These are phyloP conservation scores for Gymnosoma rotundatum DNA, from an alignment of 2,888 invertebrate genomes.

Conservation along the genomic window DNA sequence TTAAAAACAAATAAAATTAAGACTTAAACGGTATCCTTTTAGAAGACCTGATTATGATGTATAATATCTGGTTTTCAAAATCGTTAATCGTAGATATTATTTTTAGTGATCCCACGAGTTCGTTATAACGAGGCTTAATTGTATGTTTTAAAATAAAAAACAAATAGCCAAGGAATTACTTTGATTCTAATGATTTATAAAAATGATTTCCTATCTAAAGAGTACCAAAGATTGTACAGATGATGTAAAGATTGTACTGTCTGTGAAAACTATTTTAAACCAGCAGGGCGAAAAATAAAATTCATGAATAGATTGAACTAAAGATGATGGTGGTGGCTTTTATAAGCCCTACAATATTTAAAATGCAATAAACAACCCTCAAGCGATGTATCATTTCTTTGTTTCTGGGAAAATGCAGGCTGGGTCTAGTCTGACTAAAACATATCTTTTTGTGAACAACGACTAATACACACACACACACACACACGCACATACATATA, in stretches of 20 bases:
- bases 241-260: background rate
- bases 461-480: background rate
- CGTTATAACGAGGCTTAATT: too few relatives aligned
- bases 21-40: too few relatives aligned
- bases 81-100: too few relatives aligned
- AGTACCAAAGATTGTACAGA: slow-evolving; percentile 3
- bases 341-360: slow-evolving; percentile 47
- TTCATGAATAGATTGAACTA: slow-evolving; percentile 20
- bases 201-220: background rate
- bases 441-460: slow-evolving; percentile 37
- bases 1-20: too few relatives aligned
- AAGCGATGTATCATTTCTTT: slow-evolving; percentile 47
- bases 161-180: background rate
- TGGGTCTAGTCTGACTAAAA: slow-evolving; percentile 41
- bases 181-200: too few relatives aligned
- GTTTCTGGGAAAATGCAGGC: slow-evolving; percentile 30
- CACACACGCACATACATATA: background rate
- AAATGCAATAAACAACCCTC: slow-evolving; percentile 62
- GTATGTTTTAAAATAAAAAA: background rate
- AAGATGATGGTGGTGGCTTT: slow-evolving; percentile 62
- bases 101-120: too few relatives aligned
- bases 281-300: slow-evolving; percentile 48
- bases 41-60: too few relatives aligned
- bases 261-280: slow-evolving; percentile 37
- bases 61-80: too few relatives aligned